Conservation (phyloP, 2,113 vertebrate genomes). For the Tringa solitaria region DNA sequence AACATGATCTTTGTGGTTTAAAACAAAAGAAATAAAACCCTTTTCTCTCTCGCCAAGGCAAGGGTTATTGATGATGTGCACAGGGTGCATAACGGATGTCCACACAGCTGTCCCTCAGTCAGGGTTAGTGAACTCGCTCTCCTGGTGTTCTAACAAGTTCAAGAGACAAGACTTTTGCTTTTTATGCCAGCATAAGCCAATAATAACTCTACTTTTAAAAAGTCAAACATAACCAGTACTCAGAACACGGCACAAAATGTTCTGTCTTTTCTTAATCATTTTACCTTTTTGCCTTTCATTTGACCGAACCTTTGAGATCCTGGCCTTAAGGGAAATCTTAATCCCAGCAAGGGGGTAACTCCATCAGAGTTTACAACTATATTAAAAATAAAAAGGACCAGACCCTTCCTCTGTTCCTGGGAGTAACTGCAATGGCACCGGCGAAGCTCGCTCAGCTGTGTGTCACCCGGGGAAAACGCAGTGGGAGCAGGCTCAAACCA, state of each 20-base stretch:
- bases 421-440: background rate
- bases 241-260: background rate
- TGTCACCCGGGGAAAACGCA: background rate
- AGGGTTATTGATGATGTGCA: background rate
- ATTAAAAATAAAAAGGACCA: background rate
- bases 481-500: background rate
- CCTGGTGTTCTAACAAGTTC: background rate
- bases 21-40: background rate
- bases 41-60: background rate
- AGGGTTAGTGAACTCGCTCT: background rate
- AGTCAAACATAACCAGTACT: background rate
- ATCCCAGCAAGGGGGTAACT: background rate
- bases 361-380: background rate
- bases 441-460: accelerated
- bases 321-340: background rate
- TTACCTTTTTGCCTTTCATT: background rate
- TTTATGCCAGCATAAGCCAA: background rate
- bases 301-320: background rate
- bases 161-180: background rate
- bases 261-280: background rate
- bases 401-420: background rate
- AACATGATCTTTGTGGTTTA: background rate
- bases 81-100: background rate
- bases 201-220: background rate
- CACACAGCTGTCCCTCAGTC: background rate